Percentiles rank a stretch among this genome's conserved stretches.
phyloP scores from a whole-genome alignment of 2,797 vertebrate species.

The Meriones psammophilus region DNA sequence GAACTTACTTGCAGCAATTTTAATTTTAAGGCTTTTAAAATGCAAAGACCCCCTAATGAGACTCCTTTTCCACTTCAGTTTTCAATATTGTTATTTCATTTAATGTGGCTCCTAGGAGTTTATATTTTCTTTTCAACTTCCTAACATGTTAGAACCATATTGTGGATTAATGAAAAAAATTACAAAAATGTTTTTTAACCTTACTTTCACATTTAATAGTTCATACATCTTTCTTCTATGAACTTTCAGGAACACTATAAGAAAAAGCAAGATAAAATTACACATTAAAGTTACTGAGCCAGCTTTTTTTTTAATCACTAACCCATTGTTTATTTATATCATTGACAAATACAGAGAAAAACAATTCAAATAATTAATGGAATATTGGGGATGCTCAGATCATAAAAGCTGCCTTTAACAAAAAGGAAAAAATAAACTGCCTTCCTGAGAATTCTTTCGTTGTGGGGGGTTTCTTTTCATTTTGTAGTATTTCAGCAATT shows the following conservation, averaged over 20 bases:
- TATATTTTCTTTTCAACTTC: constrained; percentile 68
- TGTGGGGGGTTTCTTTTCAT: background rate
- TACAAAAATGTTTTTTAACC: constrained; percentile 58
- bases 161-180: constrained; percentile 59
- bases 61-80: constrained; percentile 67
- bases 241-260: background rate
- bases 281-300: constrained; percentile 49
- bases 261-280: constrained; percentile 41
- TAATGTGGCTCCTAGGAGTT: constrained; percentile 64
- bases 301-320: background rate
- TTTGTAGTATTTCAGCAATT: background rate
- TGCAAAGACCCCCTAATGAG: constrained; percentile 60
- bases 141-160: constrained; percentile 54
- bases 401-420: background rate
- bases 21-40: constrained; percentile 80
- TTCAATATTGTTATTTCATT: constrained; percentile 75
- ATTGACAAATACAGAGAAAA: background rate
- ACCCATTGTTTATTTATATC: background rate
- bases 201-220: constrained; percentile 41
- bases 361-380: background rate
- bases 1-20: constrained; percentile 74
- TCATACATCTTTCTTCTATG: background rate
- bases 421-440: too few relatives aligned
- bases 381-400: background rate
- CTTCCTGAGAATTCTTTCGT: background rate